A percentile compares a stretch with the other conserved stretches of the same genome.
Evolutionary conservation across 2,888 invertebrate species (phyloP).

Genomic region (Athalia circularis): DNA sequence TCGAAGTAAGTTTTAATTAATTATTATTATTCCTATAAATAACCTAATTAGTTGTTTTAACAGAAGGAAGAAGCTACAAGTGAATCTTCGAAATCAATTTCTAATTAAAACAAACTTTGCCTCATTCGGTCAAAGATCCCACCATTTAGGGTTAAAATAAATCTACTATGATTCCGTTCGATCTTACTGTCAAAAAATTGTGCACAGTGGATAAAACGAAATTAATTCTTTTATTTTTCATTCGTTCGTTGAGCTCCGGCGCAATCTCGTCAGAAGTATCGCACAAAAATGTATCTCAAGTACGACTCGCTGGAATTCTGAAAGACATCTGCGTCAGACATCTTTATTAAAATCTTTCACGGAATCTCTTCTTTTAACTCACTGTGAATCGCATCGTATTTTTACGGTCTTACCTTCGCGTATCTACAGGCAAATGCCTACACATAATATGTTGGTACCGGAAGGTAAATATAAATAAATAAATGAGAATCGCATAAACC

Average conservation of each 20-base stretch:
- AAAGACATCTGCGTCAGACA: background rate
- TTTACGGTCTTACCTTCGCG: background rate
- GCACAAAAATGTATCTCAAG: background rate
- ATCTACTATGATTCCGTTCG: too few species aligned
- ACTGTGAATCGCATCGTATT: background rate
- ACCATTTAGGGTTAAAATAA: background rate
- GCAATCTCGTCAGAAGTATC: background rate
- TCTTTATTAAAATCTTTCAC: constrained; percentile 28
- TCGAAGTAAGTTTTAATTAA: constrained; percentile 33
- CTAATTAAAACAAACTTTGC: constrained; percentile 35
- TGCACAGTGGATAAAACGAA: too few species aligned
- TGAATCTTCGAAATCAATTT: background rate
- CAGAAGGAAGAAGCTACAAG: background rate
- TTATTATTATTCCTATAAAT: constrained; percentile 15
- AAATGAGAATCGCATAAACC: background rate
- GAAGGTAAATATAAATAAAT: constrained; percentile 8
- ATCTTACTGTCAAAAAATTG: too few species aligned
- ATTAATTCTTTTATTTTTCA: too few species aligned
- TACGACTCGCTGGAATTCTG: background rate
- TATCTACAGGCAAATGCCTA: background rate
- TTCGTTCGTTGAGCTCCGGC: too few species aligned
- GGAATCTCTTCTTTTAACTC: background rate
- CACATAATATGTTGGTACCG: background rate
- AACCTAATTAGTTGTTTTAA: constrained; percentile 38
- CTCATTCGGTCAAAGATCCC: constrained; percentile 21